Evolutionary conservation across 2,888 invertebrate genomes (phyloP), one percentile per base, ranked within the genome.

Genomic region (Phortica magna): DNA sequence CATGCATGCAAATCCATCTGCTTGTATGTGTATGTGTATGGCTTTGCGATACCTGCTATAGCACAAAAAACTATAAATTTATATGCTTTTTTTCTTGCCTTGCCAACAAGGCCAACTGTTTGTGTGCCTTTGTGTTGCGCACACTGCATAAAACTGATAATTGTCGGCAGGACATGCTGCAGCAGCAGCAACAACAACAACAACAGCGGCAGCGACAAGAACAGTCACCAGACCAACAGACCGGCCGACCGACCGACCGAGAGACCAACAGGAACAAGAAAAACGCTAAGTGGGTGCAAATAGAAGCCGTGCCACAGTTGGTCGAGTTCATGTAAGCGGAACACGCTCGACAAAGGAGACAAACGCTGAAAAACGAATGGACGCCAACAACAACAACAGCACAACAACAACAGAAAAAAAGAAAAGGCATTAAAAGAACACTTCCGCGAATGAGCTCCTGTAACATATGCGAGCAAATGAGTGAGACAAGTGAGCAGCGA

Each of bases 231-330:
- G 55, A 55, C 31, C 55, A 55, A 55, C 55, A 55, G 14, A 14
- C 31, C 31, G 14, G 14, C 17, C 7, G 17, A 19, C 10, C 59
- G 19, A 61, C 61, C n/a, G n/a, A n/a, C n/a, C n/a, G n/a, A n/a
- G n/a, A n/a, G 17, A 19, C 10, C 59, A 61, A 61, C 61, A 61
- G 22, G 7, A 17, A n/a, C 19, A 65, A 61, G 22, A 64, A 43
- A 41, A 17, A 42, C 74, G 67, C 65, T 74, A 74, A 74, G 57
- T 74, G 74, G 74, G 65, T 74, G 74, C 74, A 74, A 74, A 74
- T 74, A 53, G 74, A 39, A 65, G 74, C 67, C 67, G n/a, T 55
- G 74, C 67, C 74, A 39, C 74, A 67, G 74, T 74, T 65, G 65
- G 67, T 74, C 67, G 74, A 67, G 74, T 74, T 65, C 74, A 74